These are phyloP conservation scores for Eublepharis macularius DNA, from an alignment of 2,113 vertebrate species.

Conservation along the genomic window DNA sequence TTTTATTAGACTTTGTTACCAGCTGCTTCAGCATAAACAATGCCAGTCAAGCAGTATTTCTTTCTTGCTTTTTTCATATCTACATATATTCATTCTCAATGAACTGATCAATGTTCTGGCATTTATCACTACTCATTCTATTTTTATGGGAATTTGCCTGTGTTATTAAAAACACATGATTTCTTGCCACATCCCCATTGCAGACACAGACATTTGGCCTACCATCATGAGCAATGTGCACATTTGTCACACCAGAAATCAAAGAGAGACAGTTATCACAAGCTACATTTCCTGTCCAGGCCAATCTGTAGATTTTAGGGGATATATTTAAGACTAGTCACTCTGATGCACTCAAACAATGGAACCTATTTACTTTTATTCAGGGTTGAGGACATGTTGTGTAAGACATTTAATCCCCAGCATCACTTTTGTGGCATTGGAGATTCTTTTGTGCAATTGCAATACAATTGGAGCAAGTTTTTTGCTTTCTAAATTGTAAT, in stretches of 20 bases:
- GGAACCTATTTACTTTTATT: not conserved
- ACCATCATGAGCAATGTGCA: no score
- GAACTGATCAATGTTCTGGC: not conserved
- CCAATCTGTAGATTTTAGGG: not conserved
- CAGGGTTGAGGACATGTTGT: not conserved
- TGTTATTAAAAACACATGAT: not conserved
- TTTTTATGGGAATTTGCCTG: not conserved
- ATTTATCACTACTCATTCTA: not conserved
- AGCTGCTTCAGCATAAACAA: slow-evolving; percentile 27
- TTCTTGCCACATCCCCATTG: no score
- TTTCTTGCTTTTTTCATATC: not conserved
- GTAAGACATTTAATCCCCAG: not conserved
- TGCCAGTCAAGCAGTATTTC: no score
- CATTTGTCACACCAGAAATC: no score
- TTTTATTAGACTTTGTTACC: accelerated
- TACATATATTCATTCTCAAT: not conserved
- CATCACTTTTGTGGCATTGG: not conserved
- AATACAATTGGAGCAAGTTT: no score
- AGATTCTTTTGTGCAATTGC: no score
- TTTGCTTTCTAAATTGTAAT: no score
- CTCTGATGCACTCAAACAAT: not conserved
- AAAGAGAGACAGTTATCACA: no score
- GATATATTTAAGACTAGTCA: not conserved
- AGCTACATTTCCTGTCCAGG: no score
- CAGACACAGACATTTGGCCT: no score